Evolutionary conservation across 1,140 invertebrate genomes (phyloP), one percentile per base, ranked within the genome.

Genomic region (Batillaria attramentaria): DNA sequence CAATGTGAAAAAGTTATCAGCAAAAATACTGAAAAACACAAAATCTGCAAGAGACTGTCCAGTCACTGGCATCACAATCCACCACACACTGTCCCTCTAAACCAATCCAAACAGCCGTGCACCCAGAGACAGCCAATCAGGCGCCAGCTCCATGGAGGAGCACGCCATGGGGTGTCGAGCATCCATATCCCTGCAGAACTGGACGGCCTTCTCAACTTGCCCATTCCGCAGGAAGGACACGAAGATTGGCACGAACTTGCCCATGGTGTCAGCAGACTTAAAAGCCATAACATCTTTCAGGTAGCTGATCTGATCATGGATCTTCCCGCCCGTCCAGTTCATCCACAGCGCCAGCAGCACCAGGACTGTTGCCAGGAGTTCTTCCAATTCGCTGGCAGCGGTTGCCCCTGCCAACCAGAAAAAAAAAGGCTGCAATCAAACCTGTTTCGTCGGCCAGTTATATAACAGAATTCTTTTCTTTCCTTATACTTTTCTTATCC

Each of bases 351-450:
- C 69, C n/a, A 81, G 37, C 18, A 81, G 33, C 39, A 74, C 54
- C 46, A 81, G 62, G 33, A 81, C 10, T 2, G 80, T 81, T 42
- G 77, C 50, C 50, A 81, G 28, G 13, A 79, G 46, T 33, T 76
- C 20, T 43, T 75, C 28, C 41, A 79, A 74, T 16, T 79, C 54
- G 16, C 62, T 42, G 18, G 54, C 20, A n/a, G 76, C 72, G 20
- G 33, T 70, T 24, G 35, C 50, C 16, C 80, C 80, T 81, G 77
- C 8, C n/a, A 13, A 76, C 43, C 10, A 35, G 3, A 33, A 13
- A 72, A 46, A 28, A 28, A 41, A 5, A 16, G 46, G 37, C 6
- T 20, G 4, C 20, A 39, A 8, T 28, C 6, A 33, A 33, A n/a
- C 28, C n/a, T 5, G 33, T n/a, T n/a, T 6, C 20, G n/a, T 6